phyloP scores from a whole-genome alignment of 2,113 vertebrate genomes.

The Chelonoidis abingdonii region DNA sequence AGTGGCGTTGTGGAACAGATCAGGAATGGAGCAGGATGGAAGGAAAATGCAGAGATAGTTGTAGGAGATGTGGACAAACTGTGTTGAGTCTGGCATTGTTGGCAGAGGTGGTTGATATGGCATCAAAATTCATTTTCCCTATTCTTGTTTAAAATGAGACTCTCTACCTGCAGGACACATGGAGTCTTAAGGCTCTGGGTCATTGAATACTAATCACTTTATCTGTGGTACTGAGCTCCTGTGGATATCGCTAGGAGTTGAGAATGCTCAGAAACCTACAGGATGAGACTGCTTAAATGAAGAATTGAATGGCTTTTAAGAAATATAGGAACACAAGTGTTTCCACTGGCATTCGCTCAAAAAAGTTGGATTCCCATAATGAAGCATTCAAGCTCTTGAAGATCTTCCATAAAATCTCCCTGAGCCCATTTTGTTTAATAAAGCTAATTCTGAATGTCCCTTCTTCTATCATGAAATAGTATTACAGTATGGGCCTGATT shows the following conservation, averaged over 20 bases:
- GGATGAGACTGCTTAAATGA: background rate
- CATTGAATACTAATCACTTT: background rate
- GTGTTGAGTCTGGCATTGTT: background rate
- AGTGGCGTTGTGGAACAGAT: background rate
- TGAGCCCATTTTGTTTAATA: background rate
- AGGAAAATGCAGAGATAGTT: background rate
- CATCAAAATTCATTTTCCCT: background rate
- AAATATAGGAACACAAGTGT: background rate
- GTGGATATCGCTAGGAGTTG: background rate
- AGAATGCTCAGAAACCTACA: background rate
- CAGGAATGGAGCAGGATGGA: background rate
- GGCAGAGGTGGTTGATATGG: background rate
- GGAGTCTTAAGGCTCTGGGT: background rate
- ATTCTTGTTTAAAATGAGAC: background rate
- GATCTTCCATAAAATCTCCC: background rate
- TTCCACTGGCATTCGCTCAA: background rate
- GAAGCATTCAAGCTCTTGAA: background rate
- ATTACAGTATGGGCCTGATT: background rate
- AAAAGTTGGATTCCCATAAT: background rate
- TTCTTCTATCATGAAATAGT: background rate
- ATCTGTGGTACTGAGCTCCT: accelerated
- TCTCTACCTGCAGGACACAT: background rate
- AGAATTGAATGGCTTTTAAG: background rate
- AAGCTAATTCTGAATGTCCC: background rate
- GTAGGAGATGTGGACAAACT: background rate